These are phyloP conservation scores for Furcifer pardalis DNA, from an alignment of 2,797 vertebrate species.

Conservation along the genomic window DNA sequence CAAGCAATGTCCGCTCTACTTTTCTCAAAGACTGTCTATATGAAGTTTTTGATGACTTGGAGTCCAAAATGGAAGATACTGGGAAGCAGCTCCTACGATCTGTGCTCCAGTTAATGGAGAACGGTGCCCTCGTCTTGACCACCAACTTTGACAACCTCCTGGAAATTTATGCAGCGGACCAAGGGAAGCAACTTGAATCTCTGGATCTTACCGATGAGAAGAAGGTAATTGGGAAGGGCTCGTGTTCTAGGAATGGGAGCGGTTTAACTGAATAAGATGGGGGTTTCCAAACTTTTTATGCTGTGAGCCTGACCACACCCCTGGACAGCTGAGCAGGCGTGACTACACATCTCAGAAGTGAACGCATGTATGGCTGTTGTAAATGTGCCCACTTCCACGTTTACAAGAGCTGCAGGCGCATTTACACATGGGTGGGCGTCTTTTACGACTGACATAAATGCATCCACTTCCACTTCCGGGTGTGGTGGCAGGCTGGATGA, in stretches of 20 bases:
- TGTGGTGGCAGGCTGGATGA: too few species aligned
- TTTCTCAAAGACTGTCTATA: conserved; percentile 98
- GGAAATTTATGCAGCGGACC: conserved; percentile 93
- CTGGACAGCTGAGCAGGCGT: too few species aligned
- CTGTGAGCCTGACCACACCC: too few species aligned
- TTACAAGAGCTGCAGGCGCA: too few species aligned
- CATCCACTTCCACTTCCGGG: too few species aligned
- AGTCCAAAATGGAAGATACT: conserved; percentile 94
- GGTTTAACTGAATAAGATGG: not conserved
- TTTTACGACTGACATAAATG: too few species aligned
- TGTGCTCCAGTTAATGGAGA: conserved; percentile 93
- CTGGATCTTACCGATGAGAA: conserved; percentile 96
- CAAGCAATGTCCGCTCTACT: conserved; percentile 92
- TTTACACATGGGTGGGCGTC: too few species aligned
- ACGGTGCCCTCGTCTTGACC: conserved; percentile 91
- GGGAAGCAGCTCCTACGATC: conserved; percentile 93
- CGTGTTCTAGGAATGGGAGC: not conserved
- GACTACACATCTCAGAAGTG: too few species aligned
- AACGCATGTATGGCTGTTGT: too few species aligned
- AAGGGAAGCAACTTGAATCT: conserved; percentile 92
- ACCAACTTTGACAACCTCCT: conserved; percentile 97
- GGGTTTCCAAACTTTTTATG: too few species aligned
- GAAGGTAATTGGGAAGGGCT: conserved; percentile 79
- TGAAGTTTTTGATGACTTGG: conserved; percentile 94
- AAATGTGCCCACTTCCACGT: too few species aligned